Conservation (phyloP, 2,888 invertebrate genomes). For the Eupithecia subfuscata region DNA sequence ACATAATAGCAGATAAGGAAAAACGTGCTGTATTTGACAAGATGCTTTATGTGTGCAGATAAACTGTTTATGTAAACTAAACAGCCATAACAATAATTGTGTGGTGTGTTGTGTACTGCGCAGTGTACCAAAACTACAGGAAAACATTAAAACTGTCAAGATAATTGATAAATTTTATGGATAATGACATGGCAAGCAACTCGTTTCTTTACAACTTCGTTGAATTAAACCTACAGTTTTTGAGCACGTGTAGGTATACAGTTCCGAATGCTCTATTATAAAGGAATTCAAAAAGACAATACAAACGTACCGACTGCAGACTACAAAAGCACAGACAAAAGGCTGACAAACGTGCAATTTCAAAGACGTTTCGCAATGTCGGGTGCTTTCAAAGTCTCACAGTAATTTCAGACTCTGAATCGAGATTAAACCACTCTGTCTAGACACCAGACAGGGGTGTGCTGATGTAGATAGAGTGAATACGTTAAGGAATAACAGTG, state of each 20-base stretch:
- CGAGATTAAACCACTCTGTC: slow-evolving; percentile 32
- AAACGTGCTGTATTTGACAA: slow-evolving; percentile 2
- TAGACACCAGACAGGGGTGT: slow-evolving; percentile 32
- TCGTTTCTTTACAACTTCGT: not conserved
- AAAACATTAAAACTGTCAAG: not conserved
- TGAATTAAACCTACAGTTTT: not conserved
- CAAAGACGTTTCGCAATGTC: slow-evolving; percentile 31
- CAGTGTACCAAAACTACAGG: not conserved
- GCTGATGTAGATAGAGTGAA: not conserved
- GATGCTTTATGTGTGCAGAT: not conserved
- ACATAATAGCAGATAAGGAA: not conserved
- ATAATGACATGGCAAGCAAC: not conserved
- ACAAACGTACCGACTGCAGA: not conserved
- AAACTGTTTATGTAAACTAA: not conserved
- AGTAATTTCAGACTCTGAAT: slow-evolving; percentile 26
- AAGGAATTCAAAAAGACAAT: slow-evolving; percentile 8
- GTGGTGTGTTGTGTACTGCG: not conserved
- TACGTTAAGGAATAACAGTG: not conserved
- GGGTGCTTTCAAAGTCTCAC: slow-evolving; percentile 27
- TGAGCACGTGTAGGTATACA: not conserved
- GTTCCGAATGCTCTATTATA: not conserved
- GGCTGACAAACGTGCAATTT: slow-evolving; percentile 18
- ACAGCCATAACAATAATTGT: not conserved
- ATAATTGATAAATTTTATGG: not conserved
- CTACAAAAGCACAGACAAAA: too few relatives aligned